phyloP scores from a whole-genome alignment of 2,888 invertebrate genomes.

The Drosophila ezoana region DNA sequence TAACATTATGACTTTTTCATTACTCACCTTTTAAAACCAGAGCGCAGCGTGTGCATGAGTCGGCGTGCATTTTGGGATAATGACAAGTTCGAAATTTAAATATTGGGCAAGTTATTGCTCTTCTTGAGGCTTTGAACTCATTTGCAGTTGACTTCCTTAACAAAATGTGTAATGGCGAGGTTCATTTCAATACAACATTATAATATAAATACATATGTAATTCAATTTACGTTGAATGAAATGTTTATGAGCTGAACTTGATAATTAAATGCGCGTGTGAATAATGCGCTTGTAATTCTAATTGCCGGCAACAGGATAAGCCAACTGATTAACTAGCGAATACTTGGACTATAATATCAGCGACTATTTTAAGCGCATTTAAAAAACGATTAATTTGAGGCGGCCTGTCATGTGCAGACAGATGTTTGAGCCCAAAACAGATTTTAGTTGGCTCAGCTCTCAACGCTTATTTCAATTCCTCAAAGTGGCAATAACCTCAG shows the following conservation, averaged over 20 bases:
- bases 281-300: conserved; percentile 40
- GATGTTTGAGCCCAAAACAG: conserved; percentile 51
- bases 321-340: conserved; percentile 34
- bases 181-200: conserved; percentile 11
- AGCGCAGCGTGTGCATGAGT: conserved; percentile 10
- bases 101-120: conserved; percentile 35
- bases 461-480: conserved; percentile 66
- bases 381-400: conserved; percentile 68
- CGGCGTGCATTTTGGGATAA: conserved; percentile 1
- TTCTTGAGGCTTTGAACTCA: conserved; percentile 17
- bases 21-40: background rate
- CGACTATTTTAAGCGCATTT: conserved; percentile 66
- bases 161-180: conserved; percentile 8
- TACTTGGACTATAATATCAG: conserved; percentile 53
- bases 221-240: conserved; percentile 23
- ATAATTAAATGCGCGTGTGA: conserved; percentile 54
- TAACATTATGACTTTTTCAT: background rate
- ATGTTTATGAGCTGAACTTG: conserved; percentile 23
- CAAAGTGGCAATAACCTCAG: conserved; percentile 77
- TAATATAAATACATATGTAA: conserved; percentile 9
- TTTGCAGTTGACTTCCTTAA: conserved; percentile 45
- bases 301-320: conserved; percentile 29
- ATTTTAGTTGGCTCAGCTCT: conserved; percentile 11
- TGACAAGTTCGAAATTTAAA: conserved; percentile 19
- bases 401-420: conserved; percentile 64